Evolutionary conservation across 37 sponge, comb jelly and placozoan genomes (phyloP), one percentile per base, ranked within the genome.

Genomic region (Chondrosia reniformis): DNA sequence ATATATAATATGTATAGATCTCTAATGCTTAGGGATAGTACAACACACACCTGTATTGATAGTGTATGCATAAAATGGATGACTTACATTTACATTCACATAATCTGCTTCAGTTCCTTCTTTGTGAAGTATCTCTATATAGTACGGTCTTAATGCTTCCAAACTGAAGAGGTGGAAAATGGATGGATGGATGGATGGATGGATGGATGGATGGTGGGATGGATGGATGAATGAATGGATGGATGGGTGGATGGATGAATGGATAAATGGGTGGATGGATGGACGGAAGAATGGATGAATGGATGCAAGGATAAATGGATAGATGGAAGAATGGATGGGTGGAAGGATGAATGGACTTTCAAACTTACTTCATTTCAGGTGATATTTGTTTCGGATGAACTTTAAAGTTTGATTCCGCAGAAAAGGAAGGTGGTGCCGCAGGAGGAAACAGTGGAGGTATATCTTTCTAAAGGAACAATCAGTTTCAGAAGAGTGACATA

Each of bases 51-150:
- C n/a, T n/a, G n/a, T n/a, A n/a, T n/a, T n/a, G n/a, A n/a, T n/a
- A n/a, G n/a, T n/a, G n/a, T n/a, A n/a, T n/a, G n/a, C n/a, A n/a
- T n/a, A n/a, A n/a, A n/a, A n/a, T n/a, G n/a, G n/a, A 10, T 49
- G 52, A 4, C 66, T 3, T 6, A 64, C 66, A 64, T 64, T 64
- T 4, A 78, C 79, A 38, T 78, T 37, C n/a, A 78, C 79, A 33
- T 78, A 62, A 62, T 78, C 79, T 9, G 59, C 79, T 19, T 62
- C 79, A 7, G 79, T 62, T 38, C 64, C 62, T 33, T 78, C 62
- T 42, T 61, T 62, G 63, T 78, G 79, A 21, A 42, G 36, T 33
- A 78, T 41, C 79, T 78, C 79, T 32, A 78, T 28, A 36, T 78
- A 78, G 56, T 78, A 78, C 12, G 79, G 79, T 59, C 62, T 59